These are phyloP conservation scores for Diadegma fenestrale DNA, from an alignment of 2,888 invertebrate genomes.

Conservation along the genomic window DNA sequence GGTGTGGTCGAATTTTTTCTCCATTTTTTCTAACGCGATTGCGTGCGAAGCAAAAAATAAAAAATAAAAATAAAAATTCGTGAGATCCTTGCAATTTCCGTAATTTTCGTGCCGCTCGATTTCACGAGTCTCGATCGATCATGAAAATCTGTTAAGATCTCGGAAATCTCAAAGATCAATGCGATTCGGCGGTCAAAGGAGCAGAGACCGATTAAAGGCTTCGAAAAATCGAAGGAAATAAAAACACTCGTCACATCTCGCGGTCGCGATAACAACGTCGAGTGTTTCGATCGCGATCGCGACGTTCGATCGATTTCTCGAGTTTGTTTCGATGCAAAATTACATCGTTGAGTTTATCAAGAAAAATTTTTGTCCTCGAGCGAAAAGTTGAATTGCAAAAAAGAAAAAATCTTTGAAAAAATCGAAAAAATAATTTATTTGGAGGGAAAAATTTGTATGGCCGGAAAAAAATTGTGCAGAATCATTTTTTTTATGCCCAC, in stretches of 20 bases:
- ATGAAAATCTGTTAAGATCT: neutral
- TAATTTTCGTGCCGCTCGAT: neutral
- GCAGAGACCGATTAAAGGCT: slow-evolving; percentile 44
- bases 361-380: neutral
- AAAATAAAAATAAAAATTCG: neutral
- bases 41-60: neutral
- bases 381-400: neutral
- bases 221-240: neutral
- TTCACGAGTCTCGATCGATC: neutral
- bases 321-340: slow-evolving; percentile 29
- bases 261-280: slow-evolving; percentile 18
- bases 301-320: neutral
- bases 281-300: slow-evolving; percentile 25
- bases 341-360: neutral
- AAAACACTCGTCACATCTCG: slow-evolving; percentile 1
- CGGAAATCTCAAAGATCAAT: neutral
- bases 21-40: slow-evolving; percentile 9
- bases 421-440: neutral
- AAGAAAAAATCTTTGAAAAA: neutral
- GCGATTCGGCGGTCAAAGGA: slow-evolving; percentile 28
- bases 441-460: neutral
- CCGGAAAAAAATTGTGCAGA: neutral
- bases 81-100: neutral
- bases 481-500: neutral
- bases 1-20: slow-evolving; percentile 15